Evolutionary conservation across 2,888 invertebrate species (phyloP).

Genomic region (Nomada ruficornis): DNA sequence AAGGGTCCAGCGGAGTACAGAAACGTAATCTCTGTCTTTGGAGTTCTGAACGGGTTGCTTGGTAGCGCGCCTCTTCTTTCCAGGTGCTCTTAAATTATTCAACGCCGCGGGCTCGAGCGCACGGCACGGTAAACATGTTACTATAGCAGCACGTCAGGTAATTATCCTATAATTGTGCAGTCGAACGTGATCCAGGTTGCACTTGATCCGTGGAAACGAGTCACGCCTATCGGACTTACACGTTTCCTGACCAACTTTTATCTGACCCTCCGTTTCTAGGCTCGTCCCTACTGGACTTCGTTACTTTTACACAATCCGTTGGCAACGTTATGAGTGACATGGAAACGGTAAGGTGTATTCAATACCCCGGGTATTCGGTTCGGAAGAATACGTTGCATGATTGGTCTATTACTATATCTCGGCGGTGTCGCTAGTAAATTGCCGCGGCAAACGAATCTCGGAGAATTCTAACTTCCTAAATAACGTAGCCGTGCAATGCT

Average conservation of each 20-base stretch:
- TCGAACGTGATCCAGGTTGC: too few species aligned
- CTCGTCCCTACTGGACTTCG: too few species aligned
- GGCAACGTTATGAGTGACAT: too few species aligned
- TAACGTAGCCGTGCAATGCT: constrained; percentile 17
- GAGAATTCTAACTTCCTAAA: constrained; percentile 10
- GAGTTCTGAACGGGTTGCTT: constrained; percentile 25
- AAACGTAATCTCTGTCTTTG: constrained; percentile 51
- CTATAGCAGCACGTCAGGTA: constrained; percentile 15
- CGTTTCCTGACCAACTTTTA: too few species aligned
- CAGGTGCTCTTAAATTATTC: constrained; percentile 38
- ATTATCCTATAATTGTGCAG: constrained; percentile 31
- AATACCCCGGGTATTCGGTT: too few species aligned
- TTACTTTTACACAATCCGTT: too few species aligned
- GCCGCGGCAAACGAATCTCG: not conserved
- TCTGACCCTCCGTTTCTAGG: too few species aligned
- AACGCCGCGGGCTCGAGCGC: constrained; percentile 23
- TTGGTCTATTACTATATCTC: too few species aligned
- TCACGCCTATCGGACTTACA: too few species aligned
- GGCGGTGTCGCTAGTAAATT: not conserved
- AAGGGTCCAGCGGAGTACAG: constrained; percentile 33
- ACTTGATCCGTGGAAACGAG: too few species aligned
- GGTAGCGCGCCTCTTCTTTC: constrained; percentile 18
- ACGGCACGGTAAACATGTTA: constrained; percentile 39
- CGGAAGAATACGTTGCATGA: too few species aligned
- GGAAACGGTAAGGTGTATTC: too few species aligned